Evolutionary conservation across 2,888 invertebrate species (phyloP), one percentile per base, ranked within the genome.

Genomic region (Globia sparganii): DNA sequence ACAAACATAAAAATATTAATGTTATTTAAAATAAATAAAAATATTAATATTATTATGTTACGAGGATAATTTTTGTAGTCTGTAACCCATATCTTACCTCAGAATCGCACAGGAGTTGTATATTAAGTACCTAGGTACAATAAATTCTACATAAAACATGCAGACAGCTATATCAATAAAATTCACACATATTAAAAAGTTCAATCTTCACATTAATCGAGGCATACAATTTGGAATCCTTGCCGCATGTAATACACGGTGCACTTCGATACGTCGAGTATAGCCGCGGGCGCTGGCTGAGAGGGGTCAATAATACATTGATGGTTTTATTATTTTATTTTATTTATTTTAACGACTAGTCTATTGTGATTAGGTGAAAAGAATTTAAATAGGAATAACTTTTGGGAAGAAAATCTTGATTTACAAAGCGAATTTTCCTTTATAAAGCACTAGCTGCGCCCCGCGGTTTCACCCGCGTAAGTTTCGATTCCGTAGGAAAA

Each of bases 311-410:
- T 73, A 81, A 25, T 76, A 68, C 28, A 15, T 66, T 73, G 61
- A 81, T 69, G 56, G 53, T 62, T 85, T 76, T 80, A 74, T 78
- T 73, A 56, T 80, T 80, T 46, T 5, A 72, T n/a, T n/a, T n/a
- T 80, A 74, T 80, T 78, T 73, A 56, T 80, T 80, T 46, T 5
- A 72, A 46, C 13, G 37, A 31, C 58, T 21, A 18, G 25, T 4
- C 18, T 40, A 56, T 6, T 21, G 21, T 21, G 46, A 46, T 46
- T 21, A 21, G 21, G 46, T 46, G 21, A 46, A 46, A 46, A 6
- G 18, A 0, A 18, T 46, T 18, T 46, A 46, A 46, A 46, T 18
- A 18, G 18, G 2, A 46, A 18, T 18, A 6, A 18, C 46, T 0
- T 18, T 46, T 46, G 46, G 5, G 15, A 46, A 5, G 46, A 46